A percentile compares a stretch with the other conserved stretches of the same genome.
phyloP scores from a whole-genome alignment of 2,797 vertebrate species.

The Lepidocolaptes lacrymiger region DNA sequence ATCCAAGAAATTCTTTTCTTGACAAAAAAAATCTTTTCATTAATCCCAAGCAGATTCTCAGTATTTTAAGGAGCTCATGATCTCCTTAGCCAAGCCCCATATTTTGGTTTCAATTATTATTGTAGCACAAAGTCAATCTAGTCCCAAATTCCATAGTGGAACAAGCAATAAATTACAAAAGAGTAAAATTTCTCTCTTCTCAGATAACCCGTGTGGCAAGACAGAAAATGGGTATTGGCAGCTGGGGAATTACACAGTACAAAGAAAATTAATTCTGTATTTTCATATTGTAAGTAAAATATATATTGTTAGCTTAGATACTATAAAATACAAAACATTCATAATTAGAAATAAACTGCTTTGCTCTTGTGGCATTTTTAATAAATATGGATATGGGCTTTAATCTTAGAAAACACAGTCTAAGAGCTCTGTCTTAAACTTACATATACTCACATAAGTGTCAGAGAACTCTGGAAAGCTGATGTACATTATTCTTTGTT shows the following conservation, averaged over 20 bases:
- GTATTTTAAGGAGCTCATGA: background rate
- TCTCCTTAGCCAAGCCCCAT: background rate
- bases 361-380: background rate
- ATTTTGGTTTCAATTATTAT: constrained; percentile 23
- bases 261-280: background rate
- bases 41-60: background rate
- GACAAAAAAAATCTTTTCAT: background rate
- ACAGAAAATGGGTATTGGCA: background rate
- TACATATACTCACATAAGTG: background rate
- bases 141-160: constrained; percentile 3
- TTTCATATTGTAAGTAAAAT: background rate
- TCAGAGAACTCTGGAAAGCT: background rate
- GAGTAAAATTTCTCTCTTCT: background rate
- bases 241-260: background rate
- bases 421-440: background rate
- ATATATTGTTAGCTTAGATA: background rate
- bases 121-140: background rate
- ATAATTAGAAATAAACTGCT: background rate
- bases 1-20: background rate
- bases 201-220: background rate
- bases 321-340: background rate
- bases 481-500: background rate
- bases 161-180: background rate
- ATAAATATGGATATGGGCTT: background rate
- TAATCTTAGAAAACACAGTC: background rate